A percentile compares a stretch with the other conserved stretches of the same genome.
Conservation (phyloP, 1,140 invertebrate species). For the Bicyclus anynana region DNA sequence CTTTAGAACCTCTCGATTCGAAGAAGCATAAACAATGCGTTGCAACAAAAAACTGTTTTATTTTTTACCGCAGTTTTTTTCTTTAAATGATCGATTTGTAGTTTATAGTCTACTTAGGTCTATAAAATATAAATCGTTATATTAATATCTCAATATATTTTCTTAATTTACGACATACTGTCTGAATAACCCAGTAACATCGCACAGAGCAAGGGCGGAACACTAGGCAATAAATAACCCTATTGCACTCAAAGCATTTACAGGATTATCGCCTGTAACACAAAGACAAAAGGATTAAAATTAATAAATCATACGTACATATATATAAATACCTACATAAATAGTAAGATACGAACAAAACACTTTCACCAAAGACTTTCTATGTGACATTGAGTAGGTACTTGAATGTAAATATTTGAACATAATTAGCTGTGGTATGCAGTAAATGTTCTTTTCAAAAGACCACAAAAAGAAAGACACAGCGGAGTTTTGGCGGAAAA, state of each 20-base stretch:
- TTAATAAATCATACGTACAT: neutral
- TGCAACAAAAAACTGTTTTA: no score
- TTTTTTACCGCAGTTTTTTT: no score
- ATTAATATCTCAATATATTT: neutral
- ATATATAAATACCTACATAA: neutral
- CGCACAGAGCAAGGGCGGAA: neutral
- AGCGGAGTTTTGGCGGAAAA: no score
- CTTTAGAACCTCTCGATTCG: no score
- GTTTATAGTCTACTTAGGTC: no score
- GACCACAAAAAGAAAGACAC: neutral
- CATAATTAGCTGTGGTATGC: neutral
- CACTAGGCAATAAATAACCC: neutral
- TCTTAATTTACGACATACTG: neutral
- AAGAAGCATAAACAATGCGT: no score
- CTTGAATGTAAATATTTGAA: neutral
- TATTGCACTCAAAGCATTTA: neutral
- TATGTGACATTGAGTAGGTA: neutral
- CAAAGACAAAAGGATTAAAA: neutral
- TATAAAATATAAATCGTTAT: no score
- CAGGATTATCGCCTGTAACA: neutral
- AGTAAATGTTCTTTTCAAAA: neutral
- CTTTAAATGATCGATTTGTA: no score
- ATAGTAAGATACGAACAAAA: neutral
- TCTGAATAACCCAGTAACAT: neutral
- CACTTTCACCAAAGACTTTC: neutral